These are phyloP conservation scores for Pogonus chalceus DNA, from an alignment of 1,140 invertebrate species.

Conservation along the genomic window DNA sequence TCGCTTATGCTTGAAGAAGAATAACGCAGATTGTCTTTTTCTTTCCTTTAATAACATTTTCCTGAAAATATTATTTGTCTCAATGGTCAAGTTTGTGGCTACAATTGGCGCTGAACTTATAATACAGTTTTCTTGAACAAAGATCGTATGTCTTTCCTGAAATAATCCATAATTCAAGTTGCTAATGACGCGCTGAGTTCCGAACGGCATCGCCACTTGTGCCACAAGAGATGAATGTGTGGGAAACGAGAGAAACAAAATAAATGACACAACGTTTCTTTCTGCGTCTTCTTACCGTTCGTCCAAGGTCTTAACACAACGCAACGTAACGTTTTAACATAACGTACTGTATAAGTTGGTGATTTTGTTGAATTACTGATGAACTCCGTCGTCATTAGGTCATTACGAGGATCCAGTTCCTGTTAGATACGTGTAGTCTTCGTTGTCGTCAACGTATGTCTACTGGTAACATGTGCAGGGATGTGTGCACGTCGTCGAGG, in stretches of 20 bases:
- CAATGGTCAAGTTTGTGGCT: neutral
- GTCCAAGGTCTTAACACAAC: too few species aligned
- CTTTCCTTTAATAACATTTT: conserved; percentile 6
- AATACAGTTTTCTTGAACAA: neutral
- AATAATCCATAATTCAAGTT: conserved; percentile 33
- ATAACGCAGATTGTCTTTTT: conserved; percentile 18
- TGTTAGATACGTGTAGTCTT: too few species aligned
- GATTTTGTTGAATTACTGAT: conserved; percentile 26
- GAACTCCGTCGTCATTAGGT: conserved; percentile 25
- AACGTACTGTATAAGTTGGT: neutral
- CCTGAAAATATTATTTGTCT: neutral
- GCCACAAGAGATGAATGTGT: conserved; percentile 26
- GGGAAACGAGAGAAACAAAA: conserved; percentile 6
- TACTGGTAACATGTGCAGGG: neutral
- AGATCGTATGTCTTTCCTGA: conserved; percentile 14
- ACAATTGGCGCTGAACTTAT: neutral
- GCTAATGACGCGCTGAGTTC: conserved; percentile 29
- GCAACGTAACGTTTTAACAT: too few species aligned
- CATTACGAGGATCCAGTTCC: conserved; percentile 26
- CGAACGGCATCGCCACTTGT: conserved; percentile 25
- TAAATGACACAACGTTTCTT: neutral
- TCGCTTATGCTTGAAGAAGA: too few species aligned
- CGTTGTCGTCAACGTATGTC: neutral
- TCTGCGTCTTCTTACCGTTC: neutral
- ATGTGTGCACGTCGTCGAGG: too few species aligned